phyloP scores from a whole-genome alignment of 2,113 vertebrate genomes.

The Hippolais icterina region DNA sequence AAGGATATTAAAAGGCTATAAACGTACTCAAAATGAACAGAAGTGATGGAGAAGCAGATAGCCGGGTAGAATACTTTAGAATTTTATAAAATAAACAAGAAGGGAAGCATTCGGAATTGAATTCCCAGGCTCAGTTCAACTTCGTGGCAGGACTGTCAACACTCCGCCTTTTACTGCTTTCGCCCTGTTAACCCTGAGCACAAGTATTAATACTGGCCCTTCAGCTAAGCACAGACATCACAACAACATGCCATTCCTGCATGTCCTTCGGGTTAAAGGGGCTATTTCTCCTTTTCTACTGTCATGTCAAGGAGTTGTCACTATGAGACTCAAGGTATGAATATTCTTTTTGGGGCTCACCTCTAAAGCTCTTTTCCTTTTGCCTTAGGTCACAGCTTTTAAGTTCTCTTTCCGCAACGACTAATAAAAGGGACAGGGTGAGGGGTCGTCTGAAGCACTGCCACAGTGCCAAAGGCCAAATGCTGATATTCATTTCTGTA shows the following conservation, averaged over 20 bases:
- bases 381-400: neutral
- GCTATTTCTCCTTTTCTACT: neutral
- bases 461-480: neutral
- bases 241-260: rapidly evolving
- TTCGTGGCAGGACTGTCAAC: neutral
- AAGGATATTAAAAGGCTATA: neutral
- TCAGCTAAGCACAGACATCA: neutral
- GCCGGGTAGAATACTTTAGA: neutral
- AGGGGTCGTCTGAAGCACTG: neutral
- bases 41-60: neutral
- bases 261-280: neutral
- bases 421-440: neutral
- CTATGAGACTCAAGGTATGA: rapidly evolving
- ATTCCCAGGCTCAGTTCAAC: neutral
- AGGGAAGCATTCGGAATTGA: neutral
- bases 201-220: neutral
- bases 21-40: neutral
- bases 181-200: neutral
- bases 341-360: neutral
- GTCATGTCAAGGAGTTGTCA: neutral
- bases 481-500: neutral
- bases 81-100: neutral
- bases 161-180: neutral
- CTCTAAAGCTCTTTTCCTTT: neutral
- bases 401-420: neutral